phyloP scores from a whole-genome alignment of 2,113 vertebrate genomes.

The Herpailurus yagouaroundi region DNA sequence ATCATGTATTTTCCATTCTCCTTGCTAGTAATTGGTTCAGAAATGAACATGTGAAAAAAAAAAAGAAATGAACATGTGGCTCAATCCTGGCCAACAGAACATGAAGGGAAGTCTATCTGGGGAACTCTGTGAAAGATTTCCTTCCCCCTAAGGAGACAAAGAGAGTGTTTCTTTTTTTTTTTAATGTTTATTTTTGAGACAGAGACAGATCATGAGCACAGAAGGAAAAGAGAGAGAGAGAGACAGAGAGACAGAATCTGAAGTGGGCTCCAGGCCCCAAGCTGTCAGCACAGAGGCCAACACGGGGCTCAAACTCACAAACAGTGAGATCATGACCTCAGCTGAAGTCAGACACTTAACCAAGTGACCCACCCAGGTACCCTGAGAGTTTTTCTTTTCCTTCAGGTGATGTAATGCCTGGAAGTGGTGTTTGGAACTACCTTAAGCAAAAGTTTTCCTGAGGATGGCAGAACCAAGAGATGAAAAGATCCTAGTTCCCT shows the following conservation, averaged over 20 bases:
- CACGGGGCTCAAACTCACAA: no score
- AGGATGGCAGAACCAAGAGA: neutral
- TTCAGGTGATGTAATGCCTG: neutral
- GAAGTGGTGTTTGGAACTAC: neutral
- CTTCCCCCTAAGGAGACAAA: slow-evolving; percentile 5
- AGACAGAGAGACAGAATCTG: no score
- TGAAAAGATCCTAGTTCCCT: neutral
- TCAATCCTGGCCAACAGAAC: neutral
- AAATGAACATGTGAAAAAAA: neutral
- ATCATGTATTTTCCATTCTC: neutral
- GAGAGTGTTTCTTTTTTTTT: neutral
- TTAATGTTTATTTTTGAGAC: no score
- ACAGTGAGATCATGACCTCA: no score
- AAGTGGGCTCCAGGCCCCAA: no score
- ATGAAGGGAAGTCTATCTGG: neutral
- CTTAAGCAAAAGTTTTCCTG: slow-evolving; percentile 31
- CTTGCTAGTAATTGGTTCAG: neutral
- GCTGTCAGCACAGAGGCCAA: no score
- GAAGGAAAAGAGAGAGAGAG: no score
- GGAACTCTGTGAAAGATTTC: neutral
- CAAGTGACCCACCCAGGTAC: no score
- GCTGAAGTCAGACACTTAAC: no score
- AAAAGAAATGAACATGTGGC: neutral
- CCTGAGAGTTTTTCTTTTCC: neutral
- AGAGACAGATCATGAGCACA: no score